phyloP scores from a whole-genome alignment of 2,113 vertebrate genomes.

The Cacatua alba region DNA sequence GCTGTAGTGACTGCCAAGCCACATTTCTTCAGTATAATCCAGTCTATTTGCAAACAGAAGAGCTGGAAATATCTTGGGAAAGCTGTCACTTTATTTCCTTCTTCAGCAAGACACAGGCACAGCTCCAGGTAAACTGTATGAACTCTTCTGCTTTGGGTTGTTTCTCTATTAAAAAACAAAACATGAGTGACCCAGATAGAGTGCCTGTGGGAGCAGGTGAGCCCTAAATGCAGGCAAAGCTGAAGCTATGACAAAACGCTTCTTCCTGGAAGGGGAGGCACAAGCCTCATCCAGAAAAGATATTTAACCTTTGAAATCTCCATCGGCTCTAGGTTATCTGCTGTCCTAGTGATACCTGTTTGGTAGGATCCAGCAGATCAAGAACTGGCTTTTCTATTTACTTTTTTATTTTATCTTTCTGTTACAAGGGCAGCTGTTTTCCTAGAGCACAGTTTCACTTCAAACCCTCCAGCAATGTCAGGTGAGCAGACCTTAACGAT shows the following conservation, averaged over 20 bases:
- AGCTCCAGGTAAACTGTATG: neutral
- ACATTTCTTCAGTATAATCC: neutral
- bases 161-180: neutral
- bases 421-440: neutral
- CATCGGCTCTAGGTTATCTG: neutral
- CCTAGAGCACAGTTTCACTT: neutral
- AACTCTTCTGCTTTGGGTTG: neutral
- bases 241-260: neutral
- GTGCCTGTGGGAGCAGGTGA: rapidly evolving
- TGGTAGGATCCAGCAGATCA: neutral
- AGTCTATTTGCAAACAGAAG: neutral
- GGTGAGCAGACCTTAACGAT: neutral
- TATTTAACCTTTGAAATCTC: neutral
- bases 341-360: neutral
- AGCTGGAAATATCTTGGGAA: neutral
- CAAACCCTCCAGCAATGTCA: neutral
- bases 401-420: rapidly evolving
- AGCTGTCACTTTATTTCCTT: neutral
- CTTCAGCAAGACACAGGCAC: neutral
- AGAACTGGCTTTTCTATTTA: neutral
- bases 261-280: neutral
- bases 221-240: neutral
- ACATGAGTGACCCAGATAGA: neutral
- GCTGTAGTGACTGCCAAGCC: neutral
- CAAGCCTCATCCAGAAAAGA: neutral